These are phyloP conservation scores for Gymnocheta viridis DNA, from an alignment of 2,888 invertebrate genomes.

Conservation along the genomic window DNA sequence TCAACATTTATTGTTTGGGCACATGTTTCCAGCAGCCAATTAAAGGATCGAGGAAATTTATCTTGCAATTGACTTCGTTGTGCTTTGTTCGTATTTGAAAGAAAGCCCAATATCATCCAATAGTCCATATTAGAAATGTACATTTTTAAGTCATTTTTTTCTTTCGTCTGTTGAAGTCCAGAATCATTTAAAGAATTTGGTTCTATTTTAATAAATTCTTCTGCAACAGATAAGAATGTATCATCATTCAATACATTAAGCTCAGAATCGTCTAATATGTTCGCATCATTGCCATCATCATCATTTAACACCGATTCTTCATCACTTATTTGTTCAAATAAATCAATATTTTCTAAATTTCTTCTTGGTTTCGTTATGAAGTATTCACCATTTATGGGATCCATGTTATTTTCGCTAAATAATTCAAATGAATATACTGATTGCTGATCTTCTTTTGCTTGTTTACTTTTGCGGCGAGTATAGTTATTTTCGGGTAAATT, in stretches of 20 bases:
- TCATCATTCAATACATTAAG: not conserved
- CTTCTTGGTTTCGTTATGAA: conserved; percentile 74
- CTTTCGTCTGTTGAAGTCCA: not conserved
- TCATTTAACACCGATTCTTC: conserved; percentile 64
- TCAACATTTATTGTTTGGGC: conserved; percentile 77
- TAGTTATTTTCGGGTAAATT: not conserved
- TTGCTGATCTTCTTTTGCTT: conserved; percentile 26
- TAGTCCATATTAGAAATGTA: conserved; percentile 79
- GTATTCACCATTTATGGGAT: conserved; percentile 72
- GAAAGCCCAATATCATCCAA: conserved; percentile 78
- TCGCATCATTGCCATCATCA: conserved; percentile 23
- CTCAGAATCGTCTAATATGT: not conserved
- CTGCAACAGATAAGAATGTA: not conserved
- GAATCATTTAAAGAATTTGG: not conserved
- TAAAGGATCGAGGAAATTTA: conserved; percentile 77
- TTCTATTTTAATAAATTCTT: conserved; percentile 49
- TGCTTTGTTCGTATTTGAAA: conserved; percentile 59
- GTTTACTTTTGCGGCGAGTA: not conserved
- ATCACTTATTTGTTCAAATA: conserved; percentile 73
- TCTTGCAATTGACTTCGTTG: conserved; percentile 73
- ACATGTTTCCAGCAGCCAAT: conserved; percentile 80
- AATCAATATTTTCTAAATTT: conserved; percentile 70
- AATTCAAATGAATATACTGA: conserved; percentile 73
- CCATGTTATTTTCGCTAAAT: conserved; percentile 76
- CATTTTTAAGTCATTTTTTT: conserved; percentile 63